phyloP scores from a whole-genome alignment of 2,113 vertebrate genomes.

The Ovis canadensis region DNA sequence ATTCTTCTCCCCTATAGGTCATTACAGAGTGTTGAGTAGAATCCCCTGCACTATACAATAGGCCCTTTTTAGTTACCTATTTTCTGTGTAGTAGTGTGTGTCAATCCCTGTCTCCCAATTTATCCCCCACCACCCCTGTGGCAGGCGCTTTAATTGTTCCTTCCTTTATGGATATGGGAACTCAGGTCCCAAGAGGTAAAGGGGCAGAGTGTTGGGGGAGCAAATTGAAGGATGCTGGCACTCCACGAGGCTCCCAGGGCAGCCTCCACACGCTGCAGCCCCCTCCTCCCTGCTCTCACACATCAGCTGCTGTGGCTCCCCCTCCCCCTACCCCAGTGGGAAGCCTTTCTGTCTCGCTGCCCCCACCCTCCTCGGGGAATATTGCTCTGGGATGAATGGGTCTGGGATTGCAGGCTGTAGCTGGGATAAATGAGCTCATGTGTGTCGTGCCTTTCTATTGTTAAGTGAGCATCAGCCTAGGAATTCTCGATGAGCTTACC shows the following conservation, averaged over 20 bases:
- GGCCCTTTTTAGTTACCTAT: background rate
- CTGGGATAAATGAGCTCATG: background rate
- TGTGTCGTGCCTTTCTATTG: background rate
- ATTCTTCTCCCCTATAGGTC: background rate
- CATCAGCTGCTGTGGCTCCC: background rate
- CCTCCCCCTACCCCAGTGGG: background rate
- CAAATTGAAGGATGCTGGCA: background rate
- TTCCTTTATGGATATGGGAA: background rate
- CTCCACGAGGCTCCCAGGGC: fast-evolving
- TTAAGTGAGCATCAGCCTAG: background rate
- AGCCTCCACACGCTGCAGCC: background rate
- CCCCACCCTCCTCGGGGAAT: background rate
- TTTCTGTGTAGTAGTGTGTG: background rate
- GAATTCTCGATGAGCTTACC: background rate
- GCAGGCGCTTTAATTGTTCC: background rate
- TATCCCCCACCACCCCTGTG: background rate
- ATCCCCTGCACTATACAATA: too few relatives aligned
- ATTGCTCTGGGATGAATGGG: background rate
- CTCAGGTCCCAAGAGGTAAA: background rate
- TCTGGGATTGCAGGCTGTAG: background rate
- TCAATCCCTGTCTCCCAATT: background rate
- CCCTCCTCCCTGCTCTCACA: background rate
- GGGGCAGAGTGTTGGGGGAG: background rate
- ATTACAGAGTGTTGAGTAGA: background rate
- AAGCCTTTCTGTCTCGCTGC: background rate